These are phyloP conservation scores for Colaptes auratus DNA, from an alignment of 2,113 vertebrate species.

Conservation along the genomic window DNA sequence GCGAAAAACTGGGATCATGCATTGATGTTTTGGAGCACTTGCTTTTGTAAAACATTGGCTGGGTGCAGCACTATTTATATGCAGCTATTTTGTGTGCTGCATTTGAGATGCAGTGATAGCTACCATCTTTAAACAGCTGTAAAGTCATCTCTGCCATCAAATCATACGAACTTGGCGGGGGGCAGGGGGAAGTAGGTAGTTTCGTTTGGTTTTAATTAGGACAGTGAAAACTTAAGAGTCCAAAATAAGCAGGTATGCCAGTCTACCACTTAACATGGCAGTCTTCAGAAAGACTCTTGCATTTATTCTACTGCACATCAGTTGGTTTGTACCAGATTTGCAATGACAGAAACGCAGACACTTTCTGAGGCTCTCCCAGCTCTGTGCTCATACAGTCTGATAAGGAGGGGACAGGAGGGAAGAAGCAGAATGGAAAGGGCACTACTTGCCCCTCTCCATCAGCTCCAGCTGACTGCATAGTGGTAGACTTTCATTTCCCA, in stretches of 20 bases:
- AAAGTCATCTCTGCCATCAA: neutral
- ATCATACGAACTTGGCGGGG: neutral
- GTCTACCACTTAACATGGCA: neutral
- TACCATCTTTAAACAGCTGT: conserved; percentile 6
- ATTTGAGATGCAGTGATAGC: neutral
- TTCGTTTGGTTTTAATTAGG: neutral
- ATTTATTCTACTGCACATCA: neutral
- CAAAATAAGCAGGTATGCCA: neutral
- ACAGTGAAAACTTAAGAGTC: neutral
- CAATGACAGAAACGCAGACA: neutral
- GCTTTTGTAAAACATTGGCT: neutral
- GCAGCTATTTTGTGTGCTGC: neutral
- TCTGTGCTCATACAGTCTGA: neutral
- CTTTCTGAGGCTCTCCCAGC: neutral
- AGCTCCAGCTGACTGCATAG: neutral
- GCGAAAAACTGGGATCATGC: neutral
- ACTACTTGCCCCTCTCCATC: neutral
- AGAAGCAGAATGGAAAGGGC: neutral
- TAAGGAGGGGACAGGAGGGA: neutral
- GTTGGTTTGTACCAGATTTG: neutral
- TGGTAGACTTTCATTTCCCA: neutral
- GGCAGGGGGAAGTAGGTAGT: neutral
- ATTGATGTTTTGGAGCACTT: neutral
- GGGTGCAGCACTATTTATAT: neutral
- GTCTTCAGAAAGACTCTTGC: neutral